Evolutionary conservation across 2,888 invertebrate species (phyloP).

Genomic region (Limnephilus auricula): DNA sequence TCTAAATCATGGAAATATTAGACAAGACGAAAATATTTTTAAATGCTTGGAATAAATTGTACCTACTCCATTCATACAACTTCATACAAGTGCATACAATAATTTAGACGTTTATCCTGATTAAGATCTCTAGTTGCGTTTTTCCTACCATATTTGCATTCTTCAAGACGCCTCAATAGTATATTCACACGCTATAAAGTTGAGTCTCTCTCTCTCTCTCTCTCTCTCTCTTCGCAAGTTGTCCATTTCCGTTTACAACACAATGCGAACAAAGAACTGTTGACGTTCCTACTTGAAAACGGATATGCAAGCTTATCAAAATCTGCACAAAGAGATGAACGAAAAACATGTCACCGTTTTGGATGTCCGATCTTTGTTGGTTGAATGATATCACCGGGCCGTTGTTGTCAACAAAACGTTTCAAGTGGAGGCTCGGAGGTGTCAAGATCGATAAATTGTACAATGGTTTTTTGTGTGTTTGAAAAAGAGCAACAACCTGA

Average conservation of each 20-base stretch:
- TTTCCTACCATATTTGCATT: not conserved
- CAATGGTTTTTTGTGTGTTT: not conserved
- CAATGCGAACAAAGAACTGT: slow-evolving; percentile 38
- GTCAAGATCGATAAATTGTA: slow-evolving; percentile 39
- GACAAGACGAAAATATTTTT: not conserved
- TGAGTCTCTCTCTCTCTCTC: not conserved
- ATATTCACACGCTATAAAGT: not conserved
- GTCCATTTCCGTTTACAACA: slow-evolving; percentile 35
- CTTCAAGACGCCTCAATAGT: slow-evolving; percentile 9
- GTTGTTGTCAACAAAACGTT: not conserved
- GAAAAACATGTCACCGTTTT: slow-evolving; percentile 9
- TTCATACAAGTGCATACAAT: not conserved
- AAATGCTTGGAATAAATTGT: not conserved
- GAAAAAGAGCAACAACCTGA: not conserved
- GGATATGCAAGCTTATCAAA: slow-evolving; percentile 31
- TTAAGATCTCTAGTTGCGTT: slow-evolving; percentile 18
- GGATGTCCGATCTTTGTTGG: not conserved
- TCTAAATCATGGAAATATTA: not conserved
- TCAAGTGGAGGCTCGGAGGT: slow-evolving; percentile 9
- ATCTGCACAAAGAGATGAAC: not conserved
- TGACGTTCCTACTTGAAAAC: slow-evolving; percentile 9
- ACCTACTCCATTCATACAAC: not conserved
- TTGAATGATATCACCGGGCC: slow-evolving; percentile 15
- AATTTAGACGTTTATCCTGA: not conserved
- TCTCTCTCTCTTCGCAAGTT: not conserved